A percentile compares a stretch with the other conserved stretches of the same genome.
phyloP scores from a whole-genome alignment of 2,888 invertebrate genomes.

The Deilephila elpenor region DNA sequence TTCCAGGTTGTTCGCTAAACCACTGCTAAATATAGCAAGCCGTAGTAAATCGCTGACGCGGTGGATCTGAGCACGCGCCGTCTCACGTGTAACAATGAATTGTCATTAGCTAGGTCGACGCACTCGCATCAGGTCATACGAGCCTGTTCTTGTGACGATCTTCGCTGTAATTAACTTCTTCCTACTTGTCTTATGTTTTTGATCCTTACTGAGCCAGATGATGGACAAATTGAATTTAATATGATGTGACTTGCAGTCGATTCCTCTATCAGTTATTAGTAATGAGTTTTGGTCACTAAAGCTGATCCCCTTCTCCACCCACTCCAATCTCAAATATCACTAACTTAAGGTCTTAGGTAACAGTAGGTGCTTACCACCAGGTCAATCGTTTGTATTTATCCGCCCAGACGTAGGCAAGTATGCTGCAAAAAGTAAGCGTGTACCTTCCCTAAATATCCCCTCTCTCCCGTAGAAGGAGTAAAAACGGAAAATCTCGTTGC shows the following conservation, averaged over 20 bases:
- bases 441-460: no score
- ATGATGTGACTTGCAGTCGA: neutral
- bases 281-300: no score
- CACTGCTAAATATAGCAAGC: neutral
- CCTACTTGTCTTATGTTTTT: neutral
- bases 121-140: slow-evolving; percentile 15
- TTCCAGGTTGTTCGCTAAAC: slow-evolving; percentile 3
- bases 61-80: neutral
- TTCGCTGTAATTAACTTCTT: neutral
- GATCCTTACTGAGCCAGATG: neutral
- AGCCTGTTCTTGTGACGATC: neutral
- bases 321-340: no score
- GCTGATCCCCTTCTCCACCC: no score
- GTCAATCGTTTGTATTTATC: no score
- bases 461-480: neutral
- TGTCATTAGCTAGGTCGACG: slow-evolving; percentile 21
- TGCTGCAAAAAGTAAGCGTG: no score
- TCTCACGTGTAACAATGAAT: slow-evolving; percentile 1
- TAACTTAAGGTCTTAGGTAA: no score
- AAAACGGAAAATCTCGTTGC: neutral
- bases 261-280: no score
- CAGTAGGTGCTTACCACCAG: no score
- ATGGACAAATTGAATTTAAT: no score
- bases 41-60: neutral
- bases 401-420: no score